Conservation (phyloP, 2,888 invertebrate species). For the Melipona beecheii region DNA sequence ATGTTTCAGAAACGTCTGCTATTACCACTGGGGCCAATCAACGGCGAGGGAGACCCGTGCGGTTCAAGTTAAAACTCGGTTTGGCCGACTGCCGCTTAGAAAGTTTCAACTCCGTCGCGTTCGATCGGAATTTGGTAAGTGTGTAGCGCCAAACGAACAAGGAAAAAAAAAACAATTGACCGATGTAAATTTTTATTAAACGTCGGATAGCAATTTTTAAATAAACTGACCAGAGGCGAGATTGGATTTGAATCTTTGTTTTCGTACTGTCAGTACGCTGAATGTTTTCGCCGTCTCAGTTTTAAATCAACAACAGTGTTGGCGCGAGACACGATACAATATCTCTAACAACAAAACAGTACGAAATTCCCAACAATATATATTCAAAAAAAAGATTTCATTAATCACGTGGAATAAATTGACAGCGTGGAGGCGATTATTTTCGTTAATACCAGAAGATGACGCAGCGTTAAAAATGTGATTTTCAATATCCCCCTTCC, state of each 20-base stretch:
- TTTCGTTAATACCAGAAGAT: not conserved
- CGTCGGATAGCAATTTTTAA: not conserved
- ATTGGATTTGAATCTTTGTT: not conserved
- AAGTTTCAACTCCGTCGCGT: not conserved
- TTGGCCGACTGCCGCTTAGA: not conserved
- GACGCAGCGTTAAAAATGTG: not conserved
- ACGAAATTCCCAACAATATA: not conserved
- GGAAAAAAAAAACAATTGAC: not conserved
- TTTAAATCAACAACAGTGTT: not conserved
- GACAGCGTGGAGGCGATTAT: not conserved
- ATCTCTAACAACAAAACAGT: not conserved
- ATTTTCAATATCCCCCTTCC: not conserved
- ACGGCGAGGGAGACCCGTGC: not conserved
- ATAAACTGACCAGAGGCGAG: not conserved
- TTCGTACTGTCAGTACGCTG: not conserved
- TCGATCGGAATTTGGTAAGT: not conserved
- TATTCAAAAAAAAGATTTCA: not conserved
- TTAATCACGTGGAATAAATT: not conserved
- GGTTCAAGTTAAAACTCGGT: not conserved
- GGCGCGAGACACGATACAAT: not conserved
- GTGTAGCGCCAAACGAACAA: no score
- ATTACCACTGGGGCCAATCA: not conserved
- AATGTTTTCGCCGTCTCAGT: not conserved
- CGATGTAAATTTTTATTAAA: not conserved
- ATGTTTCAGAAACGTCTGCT: slow-evolving; percentile 21